These are phyloP conservation scores for Cataglyphis hispanica DNA, from an alignment of 1,140 invertebrate species.

Conservation along the genomic window DNA sequence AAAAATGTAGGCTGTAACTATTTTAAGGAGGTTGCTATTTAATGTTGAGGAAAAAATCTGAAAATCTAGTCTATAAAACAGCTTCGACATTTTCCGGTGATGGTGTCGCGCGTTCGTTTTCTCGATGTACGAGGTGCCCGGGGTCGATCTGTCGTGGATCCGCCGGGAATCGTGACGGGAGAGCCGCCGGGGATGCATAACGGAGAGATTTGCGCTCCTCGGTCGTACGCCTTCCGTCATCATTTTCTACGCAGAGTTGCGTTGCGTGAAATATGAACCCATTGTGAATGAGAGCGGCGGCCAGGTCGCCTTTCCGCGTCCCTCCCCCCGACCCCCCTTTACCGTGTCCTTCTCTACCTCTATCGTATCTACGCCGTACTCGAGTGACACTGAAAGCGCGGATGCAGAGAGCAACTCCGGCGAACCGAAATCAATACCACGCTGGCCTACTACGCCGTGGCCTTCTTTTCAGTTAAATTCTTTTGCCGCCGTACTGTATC, in stretches of 20 bases:
- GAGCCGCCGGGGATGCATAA: not conserved
- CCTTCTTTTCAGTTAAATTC: slow-evolving; percentile 79
- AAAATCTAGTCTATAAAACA: not conserved
- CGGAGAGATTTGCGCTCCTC: not conserved
- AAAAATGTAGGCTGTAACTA: not conserved
- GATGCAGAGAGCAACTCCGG: slow-evolving; percentile 70
- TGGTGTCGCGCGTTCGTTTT: not conserved
- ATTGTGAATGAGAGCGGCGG: slow-evolving; percentile 57
- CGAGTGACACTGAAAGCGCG: slow-evolving; percentile 75
- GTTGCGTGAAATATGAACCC: not conserved
- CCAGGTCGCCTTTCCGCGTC: not conserved
- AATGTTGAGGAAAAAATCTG: too few species aligned
- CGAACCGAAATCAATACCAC: slow-evolving; percentile 77
- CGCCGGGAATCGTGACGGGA: not conserved
- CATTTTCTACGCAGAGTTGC: slow-evolving; percentile 4
- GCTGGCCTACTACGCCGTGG: slow-evolving; percentile 78
- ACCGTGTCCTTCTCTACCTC: slow-evolving; percentile 37
- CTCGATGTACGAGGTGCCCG: not conserved
- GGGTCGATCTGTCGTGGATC: not conserved
- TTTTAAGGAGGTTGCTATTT: too few species aligned
- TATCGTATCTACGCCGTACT: slow-evolving; percentile 71
- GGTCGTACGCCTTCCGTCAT: slow-evolving; percentile 6
- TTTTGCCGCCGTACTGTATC: slow-evolving; percentile 54
- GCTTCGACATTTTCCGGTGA: not conserved
- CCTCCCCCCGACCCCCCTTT: not conserved